phyloP scores from a whole-genome alignment of 1,140 invertebrate genomes.

The Euborellia annulipes region DNA sequence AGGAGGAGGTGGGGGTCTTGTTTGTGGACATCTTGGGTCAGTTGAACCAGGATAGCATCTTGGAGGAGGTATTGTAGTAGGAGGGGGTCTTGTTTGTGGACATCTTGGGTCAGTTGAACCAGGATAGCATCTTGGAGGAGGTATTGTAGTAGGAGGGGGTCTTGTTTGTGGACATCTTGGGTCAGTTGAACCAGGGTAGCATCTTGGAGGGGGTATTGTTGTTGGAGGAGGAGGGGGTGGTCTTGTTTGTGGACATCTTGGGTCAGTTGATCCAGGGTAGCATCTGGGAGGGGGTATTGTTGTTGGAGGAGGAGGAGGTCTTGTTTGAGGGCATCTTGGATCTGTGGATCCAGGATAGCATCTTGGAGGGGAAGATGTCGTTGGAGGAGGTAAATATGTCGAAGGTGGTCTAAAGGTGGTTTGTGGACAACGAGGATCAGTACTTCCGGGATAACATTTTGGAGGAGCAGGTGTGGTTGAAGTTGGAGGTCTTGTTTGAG shows the following conservation, averaged over 20 bases:
- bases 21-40: slow-evolving; percentile 24
- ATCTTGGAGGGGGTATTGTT: slow-evolving; percentile 12
- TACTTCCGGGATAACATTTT: slow-evolving; percentile 20
- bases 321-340: slow-evolving; percentile 26
- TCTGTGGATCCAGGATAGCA: slow-evolving; percentile 28
- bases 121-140: slow-evolving; percentile 23
- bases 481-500: slow-evolving; percentile 14
- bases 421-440: slow-evolving; percentile 24
- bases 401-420: slow-evolving; percentile 14
- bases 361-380: slow-evolving; percentile 10
- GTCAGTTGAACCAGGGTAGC: slow-evolving; percentile 22
- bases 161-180: slow-evolving; percentile 19
- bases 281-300: slow-evolving; percentile 15
- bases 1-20: neutral
- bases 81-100: slow-evolving; percentile 16
- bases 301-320: slow-evolving; percentile 14
- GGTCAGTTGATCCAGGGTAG: slow-evolving; percentile 24
- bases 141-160: slow-evolving; percentile 14
- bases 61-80: slow-evolving; percentile 8
- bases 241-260: slow-evolving; percentile 23
- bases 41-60: slow-evolving; percentile 20
- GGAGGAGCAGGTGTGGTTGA: slow-evolving; percentile 14
- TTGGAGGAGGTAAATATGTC: slow-evolving; percentile 10
- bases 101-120: slow-evolving; percentile 30
- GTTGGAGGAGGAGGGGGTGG: too few species aligned